Percentiles rank a stretch among this genome's conserved stretches.
Evolutionary conservation across 1,140 invertebrate species (phyloP).

Genomic region (Heliconius nattereri): DNA sequence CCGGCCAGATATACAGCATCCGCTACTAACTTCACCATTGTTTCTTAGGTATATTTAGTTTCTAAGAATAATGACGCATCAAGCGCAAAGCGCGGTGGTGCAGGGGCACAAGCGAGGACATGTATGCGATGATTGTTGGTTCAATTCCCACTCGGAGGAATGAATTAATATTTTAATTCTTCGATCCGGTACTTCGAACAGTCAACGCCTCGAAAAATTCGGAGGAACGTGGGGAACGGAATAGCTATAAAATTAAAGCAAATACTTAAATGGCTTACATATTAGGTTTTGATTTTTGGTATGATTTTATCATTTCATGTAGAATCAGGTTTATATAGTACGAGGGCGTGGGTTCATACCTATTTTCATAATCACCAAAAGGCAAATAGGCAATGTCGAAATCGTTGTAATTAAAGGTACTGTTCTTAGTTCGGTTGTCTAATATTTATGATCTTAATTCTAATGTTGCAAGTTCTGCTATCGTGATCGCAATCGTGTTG

Average conservation of each 20-base stretch:
- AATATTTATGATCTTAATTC: conserved; percentile 7
- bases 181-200: too few species aligned
- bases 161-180: too few species aligned
- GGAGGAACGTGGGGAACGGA: too few species aligned
- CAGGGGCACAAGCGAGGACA: too few species aligned
- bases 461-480: conserved; percentile 36
- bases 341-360: background rate
- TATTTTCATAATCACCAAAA: background rate
- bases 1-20: conserved; percentile 40
- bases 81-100: background rate
- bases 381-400: background rate
- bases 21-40: conserved; percentile 7
- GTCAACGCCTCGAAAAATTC: too few species aligned
- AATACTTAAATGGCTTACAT: background rate
- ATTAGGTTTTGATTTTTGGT: background rate
- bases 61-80: conserved; percentile 7
- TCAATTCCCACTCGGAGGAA: too few species aligned
- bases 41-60: conserved; percentile 10
- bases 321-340: background rate
- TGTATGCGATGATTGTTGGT: too few species aligned
- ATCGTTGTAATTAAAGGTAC: background rate
- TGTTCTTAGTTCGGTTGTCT: background rate
- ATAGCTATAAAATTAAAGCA: background rate
- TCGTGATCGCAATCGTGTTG: conserved; percentile 44
- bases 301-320: background rate